Percentiles rank a stretch among this genome's conserved stretches.
Evolutionary conservation across 2,888 invertebrate genomes (phyloP).

Genomic region (Drosophila nr. perissopoda): DNA sequence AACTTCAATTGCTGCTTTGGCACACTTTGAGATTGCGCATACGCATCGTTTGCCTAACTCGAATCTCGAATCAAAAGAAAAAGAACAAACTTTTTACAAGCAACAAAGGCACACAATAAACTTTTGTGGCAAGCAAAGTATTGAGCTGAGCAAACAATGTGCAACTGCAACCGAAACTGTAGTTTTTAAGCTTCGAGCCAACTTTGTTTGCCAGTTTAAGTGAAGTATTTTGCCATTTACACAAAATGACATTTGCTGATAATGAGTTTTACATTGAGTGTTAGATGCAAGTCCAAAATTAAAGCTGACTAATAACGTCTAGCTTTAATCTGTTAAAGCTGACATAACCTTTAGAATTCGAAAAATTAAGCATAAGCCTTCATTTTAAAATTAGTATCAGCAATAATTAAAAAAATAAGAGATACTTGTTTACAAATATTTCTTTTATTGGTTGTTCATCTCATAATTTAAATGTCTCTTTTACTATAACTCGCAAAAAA

Average conservation of each 20-base stretch:
- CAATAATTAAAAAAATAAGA: neutral
- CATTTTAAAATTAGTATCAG: neutral
- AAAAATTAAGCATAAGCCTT: neutral
- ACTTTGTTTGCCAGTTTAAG: neutral
- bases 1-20: slow-evolving; percentile 31
- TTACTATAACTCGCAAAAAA: neutral
- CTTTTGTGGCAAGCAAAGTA: slow-evolving; percentile 14
- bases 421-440: neutral
- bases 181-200: slow-evolving; percentile 1
- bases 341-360: neutral
- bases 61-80: slow-evolving; percentile 16
- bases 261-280: neutral
- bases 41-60: slow-evolving; percentile 35
- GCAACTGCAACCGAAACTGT: slow-evolving; percentile 15
- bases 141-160: slow-evolving; percentile 18
- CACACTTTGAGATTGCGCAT: slow-evolving; percentile 43
- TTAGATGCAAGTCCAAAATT: neutral
- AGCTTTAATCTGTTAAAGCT: neutral
- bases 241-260: slow-evolving; percentile 28
- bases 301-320: neutral
- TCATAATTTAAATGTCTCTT: too few species aligned
- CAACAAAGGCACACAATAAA: slow-evolving; percentile 18
- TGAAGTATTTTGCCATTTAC: slow-evolving; percentile 25
- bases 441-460: neutral
- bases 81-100: slow-evolving; percentile 1